Conservation (phyloP, 2,113 vertebrate species). For the Callionymus lyra region DNA sequence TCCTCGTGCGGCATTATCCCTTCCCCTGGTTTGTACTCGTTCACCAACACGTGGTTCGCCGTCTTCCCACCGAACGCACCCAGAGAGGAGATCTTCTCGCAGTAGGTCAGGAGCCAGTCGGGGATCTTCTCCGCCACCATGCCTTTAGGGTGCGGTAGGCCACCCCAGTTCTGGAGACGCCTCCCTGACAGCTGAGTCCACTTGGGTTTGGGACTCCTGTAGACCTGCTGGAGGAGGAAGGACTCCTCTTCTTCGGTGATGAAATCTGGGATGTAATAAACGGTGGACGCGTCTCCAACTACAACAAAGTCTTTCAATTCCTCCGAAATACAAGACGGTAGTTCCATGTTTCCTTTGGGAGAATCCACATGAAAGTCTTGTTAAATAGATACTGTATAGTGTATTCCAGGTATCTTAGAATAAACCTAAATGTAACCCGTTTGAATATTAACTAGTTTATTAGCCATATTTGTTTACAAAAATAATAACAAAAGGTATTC, state of each 20-base stretch:
- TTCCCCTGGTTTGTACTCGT: conserved; percentile 79
- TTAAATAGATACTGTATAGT: conserved; percentile 16
- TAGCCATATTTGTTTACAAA: too few relatives aligned
- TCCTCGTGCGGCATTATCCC: conserved; percentile 92
- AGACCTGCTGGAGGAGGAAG: conserved; percentile 75
- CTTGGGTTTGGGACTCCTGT: conserved; percentile 79
- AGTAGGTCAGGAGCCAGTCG: conserved; percentile 71
- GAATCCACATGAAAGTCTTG: conserved; percentile 38
- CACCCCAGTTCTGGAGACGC: conserved; percentile 86
- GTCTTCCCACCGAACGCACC: conserved; percentile 70
- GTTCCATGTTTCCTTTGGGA: conserved; percentile 50
- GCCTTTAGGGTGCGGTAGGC: conserved; percentile 75
- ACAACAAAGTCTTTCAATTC: conserved; percentile 52
- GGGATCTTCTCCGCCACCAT: conserved; percentile 80
- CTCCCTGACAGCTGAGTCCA: conserved; percentile 83
- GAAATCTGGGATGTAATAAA: conserved; percentile 80
- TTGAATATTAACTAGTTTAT: too few relatives aligned
- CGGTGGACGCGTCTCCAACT: conserved; percentile 61
- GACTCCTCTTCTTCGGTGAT: conserved; percentile 76
- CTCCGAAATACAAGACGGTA: conserved; percentile 35
- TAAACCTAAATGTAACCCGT: too few relatives aligned
- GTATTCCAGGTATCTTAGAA: too few relatives aligned
- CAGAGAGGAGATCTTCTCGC: conserved; percentile 73
- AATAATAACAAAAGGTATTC: too few relatives aligned
- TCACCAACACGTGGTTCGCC: conserved; percentile 85